Conservation (phyloP, 2,797 vertebrate species). For the Pelobates cultripes region DNA sequence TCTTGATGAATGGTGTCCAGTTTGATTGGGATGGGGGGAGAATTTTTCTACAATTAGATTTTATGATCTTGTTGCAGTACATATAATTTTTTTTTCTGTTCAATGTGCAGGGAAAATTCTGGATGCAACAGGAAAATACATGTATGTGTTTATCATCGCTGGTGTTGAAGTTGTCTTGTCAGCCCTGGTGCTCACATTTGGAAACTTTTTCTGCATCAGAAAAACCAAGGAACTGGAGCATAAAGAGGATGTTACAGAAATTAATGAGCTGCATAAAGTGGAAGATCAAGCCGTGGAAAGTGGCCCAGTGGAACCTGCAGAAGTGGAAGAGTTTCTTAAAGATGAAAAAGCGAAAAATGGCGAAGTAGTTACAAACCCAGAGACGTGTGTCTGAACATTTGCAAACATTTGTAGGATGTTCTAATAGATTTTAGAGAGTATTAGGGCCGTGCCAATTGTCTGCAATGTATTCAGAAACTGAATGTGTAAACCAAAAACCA, state of each 20-base stretch:
- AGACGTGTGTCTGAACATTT: slow-evolving; percentile 73
- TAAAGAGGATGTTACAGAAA: slow-evolving; percentile 69
- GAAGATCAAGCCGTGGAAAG: slow-evolving; percentile 59
- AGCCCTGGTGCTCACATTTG: slow-evolving; percentile 79
- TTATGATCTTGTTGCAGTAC: too few relatives aligned
- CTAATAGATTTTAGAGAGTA: slow-evolving; percentile 22
- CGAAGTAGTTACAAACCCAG: slow-evolving; percentile 72
- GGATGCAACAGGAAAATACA: slow-evolving; percentile 83
- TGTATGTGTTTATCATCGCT: slow-evolving; percentile 88
- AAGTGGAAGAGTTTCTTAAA: slow-evolving; percentile 71
- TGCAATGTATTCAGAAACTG: neutral
- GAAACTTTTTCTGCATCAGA: slow-evolving; percentile 83
- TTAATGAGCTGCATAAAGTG: slow-evolving; percentile 68
- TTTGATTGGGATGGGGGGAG: too few relatives aligned
- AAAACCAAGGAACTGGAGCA: slow-evolving; percentile 63
- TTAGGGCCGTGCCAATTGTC: slow-evolving; percentile 64
- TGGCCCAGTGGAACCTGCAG: slow-evolving; percentile 64
- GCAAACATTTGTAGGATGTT: neutral
- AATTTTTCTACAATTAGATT: too few relatives aligned
- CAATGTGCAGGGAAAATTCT: slow-evolving; percentile 77
- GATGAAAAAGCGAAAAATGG: slow-evolving; percentile 71
- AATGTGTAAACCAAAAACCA: neutral
- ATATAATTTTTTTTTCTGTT: slow-evolving; percentile 42
- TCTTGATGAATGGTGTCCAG: too few relatives aligned
- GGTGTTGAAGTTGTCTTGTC: slow-evolving; percentile 84